A percentile compares a stretch with the other conserved stretches of the same genome.
phyloP scores from a whole-genome alignment of 1,140 invertebrate species.

The Diorhabda sublineata region DNA sequence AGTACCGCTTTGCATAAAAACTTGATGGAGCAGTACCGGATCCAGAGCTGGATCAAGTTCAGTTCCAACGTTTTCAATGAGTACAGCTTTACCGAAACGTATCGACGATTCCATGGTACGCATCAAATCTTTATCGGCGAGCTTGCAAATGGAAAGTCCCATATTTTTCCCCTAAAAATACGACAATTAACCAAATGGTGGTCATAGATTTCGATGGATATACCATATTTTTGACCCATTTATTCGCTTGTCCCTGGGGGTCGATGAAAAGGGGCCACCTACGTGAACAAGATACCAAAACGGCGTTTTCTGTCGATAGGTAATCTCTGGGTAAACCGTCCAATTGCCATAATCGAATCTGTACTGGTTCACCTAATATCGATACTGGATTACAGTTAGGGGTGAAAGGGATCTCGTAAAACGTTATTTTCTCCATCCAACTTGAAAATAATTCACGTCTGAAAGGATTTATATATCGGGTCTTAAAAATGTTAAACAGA shows the following conservation, averaged over 20 bases:
- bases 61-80: slow-evolving; percentile 60
- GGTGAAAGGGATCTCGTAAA: slow-evolving; percentile 52
- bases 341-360: slow-evolving; percentile 63
- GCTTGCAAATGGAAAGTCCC: slow-evolving; percentile 57
- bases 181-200: not conserved
- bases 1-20: slow-evolving; percentile 50
- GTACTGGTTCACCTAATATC: slow-evolving; percentile 60
- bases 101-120: slow-evolving; percentile 69
- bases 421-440: slow-evolving; percentile 19
- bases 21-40: slow-evolving; percentile 56
- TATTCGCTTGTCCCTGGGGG: slow-evolving; percentile 66
- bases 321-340: slow-evolving; percentile 63
- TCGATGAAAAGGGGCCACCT: slow-evolving; percentile 70
- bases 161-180: slow-evolving; percentile 53
- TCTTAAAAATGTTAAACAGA: no score
- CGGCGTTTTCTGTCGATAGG: slow-evolving; percentile 66
- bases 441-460: slow-evolving; percentile 8
- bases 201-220: slow-evolving; percentile 7
- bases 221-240: slow-evolving; percentile 70
- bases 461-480: not conserved
- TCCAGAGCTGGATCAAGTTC: slow-evolving; percentile 65
- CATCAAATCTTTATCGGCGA: slow-evolving; percentile 65
- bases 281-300: slow-evolving; percentile 56
- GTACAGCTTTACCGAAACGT: slow-evolving; percentile 62
- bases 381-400: slow-evolving; percentile 54